Evolutionary conservation across 2,113 vertebrate genomes (phyloP), one percentile per base, ranked within the genome.

Genomic region (Collichthys lucidus): DNA sequence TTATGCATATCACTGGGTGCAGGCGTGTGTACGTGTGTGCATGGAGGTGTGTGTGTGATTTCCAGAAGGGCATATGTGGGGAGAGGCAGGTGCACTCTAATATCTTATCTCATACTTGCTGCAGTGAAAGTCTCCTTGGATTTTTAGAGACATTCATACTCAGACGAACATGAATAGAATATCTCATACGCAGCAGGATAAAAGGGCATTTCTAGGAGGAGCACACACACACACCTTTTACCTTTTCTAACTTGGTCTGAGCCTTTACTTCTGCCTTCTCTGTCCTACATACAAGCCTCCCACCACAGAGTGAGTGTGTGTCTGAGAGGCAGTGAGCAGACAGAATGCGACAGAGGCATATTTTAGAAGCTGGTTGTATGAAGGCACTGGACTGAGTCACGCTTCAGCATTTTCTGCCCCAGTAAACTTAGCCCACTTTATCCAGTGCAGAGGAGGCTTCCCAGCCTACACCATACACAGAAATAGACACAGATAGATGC

Each of bases 401-500:
- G 85, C 88, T 90, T 71, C 84, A 77, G 87, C 85, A 93, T 95
- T 94, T 95, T 95, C 93, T 94, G 93, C 94, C 93, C 93, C 89
- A 94, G 89, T 95, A 94, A 95, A 92, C 88, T 91, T 87, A 93
- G 85, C 88, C 91, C 88, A 92, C 86, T 92, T 94, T 92, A 74
- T 65, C 82, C 62, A 68, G 77, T 75, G 67, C 81, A 2, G 88
- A 93, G 84, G 69, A 91, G 79, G 77, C 85, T 83, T 86, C 79
- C 69, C 79, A 81, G 70, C 74, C 76, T 49, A 57, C 61, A 14
- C 63, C 61, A 26, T 66, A 61, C 59, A 79, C 83, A 70, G 59
- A 91, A 87, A 92, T 83, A 91, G 62, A 86, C 64, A 73, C 67
- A 67, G 44, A 69, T 14, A 77, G 50, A 82, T 29, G 10, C 62